A percentile compares a stretch with the other conserved stretches of the same genome.
phyloP scores from a whole-genome alignment of 2,113 vertebrate genomes.

The Andinoacara biseriatus region DNA sequence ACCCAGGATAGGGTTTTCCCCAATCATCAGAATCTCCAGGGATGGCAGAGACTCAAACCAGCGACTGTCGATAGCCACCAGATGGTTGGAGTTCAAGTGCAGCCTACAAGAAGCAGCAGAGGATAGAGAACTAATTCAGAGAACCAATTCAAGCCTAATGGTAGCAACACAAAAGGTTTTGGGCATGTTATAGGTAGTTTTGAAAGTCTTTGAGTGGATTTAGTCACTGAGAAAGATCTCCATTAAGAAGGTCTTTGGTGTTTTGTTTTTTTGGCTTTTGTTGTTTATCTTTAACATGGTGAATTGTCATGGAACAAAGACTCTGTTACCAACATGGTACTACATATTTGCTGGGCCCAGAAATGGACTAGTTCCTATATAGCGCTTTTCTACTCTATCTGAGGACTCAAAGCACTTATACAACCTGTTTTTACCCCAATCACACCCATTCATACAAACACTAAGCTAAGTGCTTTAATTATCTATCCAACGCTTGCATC shows the following conservation, averaged over 20 bases:
- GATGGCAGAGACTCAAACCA: constrained; percentile 86
- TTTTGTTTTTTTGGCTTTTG: not conserved
- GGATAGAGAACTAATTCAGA: not conserved
- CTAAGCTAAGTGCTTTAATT: no score
- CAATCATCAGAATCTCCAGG: constrained; percentile 87
- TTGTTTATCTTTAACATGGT: fast-evolving
- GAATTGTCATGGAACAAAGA: not conserved
- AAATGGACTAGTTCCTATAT: no score
- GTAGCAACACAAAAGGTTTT: not conserved
- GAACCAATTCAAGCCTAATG: not conserved
- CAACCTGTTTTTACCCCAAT: no score
- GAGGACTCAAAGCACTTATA: no score
- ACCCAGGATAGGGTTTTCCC: constrained; percentile 84
- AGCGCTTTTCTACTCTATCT: no score
- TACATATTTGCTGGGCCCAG: no score
- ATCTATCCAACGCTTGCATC: no score
- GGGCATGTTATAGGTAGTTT: not conserved
- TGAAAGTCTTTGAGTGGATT: fast-evolving
- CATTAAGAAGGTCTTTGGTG: not conserved
- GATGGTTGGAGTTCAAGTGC: constrained; percentile 84
- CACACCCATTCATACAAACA: no score
- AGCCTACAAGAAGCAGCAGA: constrained; percentile 67
- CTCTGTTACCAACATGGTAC: not conserved
- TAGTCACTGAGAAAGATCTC: not conserved
- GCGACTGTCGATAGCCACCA: constrained; percentile 80